Percentiles rank a stretch among this genome's conserved stretches.
Conservation (phyloP, 2,797 vertebrate genomes). For the Taenioides sp. region DNA sequence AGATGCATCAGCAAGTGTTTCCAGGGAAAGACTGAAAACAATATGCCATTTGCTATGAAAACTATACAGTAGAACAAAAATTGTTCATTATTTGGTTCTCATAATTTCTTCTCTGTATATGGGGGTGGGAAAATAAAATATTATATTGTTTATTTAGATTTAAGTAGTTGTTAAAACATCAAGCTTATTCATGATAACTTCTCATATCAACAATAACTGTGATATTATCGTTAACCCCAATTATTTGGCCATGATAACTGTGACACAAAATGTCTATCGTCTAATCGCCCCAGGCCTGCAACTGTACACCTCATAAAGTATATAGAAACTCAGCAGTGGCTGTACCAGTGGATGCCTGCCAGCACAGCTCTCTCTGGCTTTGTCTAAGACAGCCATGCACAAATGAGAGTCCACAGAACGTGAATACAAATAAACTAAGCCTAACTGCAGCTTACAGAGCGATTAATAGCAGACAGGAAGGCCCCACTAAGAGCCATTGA, state of each 20-base stretch:
- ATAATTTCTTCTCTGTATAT: neutral
- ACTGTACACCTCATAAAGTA: conserved; percentile 39
- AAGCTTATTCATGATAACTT: too few relatives aligned
- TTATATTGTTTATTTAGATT: too few relatives aligned
- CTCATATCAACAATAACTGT: too few relatives aligned
- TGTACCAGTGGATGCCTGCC: conserved; percentile 45
- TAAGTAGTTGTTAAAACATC: too few relatives aligned
- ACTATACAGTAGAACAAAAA: neutral
- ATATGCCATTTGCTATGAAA: neutral
- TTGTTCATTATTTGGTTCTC: neutral
- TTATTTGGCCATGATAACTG: too few relatives aligned
- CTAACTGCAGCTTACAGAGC: conserved; percentile 53
- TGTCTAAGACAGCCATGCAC: conserved; percentile 55
- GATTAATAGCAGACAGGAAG: conserved; percentile 71
- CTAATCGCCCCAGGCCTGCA: too few relatives aligned
- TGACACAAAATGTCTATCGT: too few relatives aligned
- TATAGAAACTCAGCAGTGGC: conserved; percentile 48
- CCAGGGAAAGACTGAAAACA: neutral
- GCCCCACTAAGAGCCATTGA: conserved; percentile 61
- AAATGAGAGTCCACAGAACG: conserved; percentile 56
- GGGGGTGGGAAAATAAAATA: too few relatives aligned
- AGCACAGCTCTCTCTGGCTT: conserved; percentile 48
- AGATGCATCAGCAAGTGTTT: neutral
- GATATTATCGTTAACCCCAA: too few relatives aligned
- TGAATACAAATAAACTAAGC: conserved; percentile 49